Conservation (phyloP, 2,888 invertebrate species). For the Caenorhabditis becei region DNA sequence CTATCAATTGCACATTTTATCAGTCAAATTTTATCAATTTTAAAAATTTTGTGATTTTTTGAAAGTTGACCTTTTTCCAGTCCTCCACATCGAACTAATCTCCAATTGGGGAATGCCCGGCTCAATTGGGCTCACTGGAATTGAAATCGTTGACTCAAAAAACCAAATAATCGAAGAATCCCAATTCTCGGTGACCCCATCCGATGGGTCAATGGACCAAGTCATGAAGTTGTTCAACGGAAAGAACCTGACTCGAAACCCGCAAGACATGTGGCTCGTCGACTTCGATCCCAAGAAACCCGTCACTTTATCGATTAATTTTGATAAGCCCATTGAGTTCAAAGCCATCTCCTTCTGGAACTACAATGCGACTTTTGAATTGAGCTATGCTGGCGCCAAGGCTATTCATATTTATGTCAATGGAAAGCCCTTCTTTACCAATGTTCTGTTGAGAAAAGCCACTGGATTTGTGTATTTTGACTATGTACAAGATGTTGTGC, state of each 20-base stretch:
- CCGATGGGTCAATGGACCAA: constrained; percentile 21
- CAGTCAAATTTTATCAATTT: too few relatives aligned
- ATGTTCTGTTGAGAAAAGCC: constrained; percentile 86
- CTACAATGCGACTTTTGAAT: constrained; percentile 88
- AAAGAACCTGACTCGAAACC: constrained; percentile 86
- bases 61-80: constrained; percentile 45
- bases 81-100: constrained; percentile 82
- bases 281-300: constrained; percentile 76
- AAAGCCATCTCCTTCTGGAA: constrained; percentile 88
- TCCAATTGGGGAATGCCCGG: constrained; percentile 84
- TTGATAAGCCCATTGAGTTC: constrained; percentile 5
- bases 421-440: constrained; percentile 82
- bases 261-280: constrained; percentile 85
- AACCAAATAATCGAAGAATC: constrained; percentile 49
- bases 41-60: not conserved
- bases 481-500: constrained; percentile 86
- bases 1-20: too few relatives aligned
- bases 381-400: constrained; percentile 83
- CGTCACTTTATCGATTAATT: constrained; percentile 75
- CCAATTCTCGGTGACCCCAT: constrained; percentile 19
- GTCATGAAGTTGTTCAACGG: constrained; percentile 85
- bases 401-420: constrained; percentile 82
- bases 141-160: constrained; percentile 82
- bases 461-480: constrained; percentile 86
- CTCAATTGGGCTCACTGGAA: constrained; percentile 83